phyloP scores from a whole-genome alignment of 2,797 vertebrate genomes.

The Sternarchorhynchus goeldii region DNA sequence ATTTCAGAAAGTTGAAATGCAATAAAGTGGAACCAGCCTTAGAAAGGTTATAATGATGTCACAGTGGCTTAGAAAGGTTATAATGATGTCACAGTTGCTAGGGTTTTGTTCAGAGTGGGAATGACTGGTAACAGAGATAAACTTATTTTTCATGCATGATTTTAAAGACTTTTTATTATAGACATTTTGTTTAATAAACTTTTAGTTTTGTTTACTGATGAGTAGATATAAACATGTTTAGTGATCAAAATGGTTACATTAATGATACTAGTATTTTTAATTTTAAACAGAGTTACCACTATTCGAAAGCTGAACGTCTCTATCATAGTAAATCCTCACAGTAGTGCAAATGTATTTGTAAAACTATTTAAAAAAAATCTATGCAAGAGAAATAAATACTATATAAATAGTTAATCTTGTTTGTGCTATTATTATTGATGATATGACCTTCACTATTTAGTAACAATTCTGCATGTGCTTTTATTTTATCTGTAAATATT shows the following conservation, averaged over 20 bases:
- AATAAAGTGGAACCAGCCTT: not conserved
- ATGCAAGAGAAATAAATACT: not conserved
- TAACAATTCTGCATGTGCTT: no score
- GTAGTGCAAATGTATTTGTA: not conserved
- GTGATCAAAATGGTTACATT: not conserved
- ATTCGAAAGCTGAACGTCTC: not conserved
- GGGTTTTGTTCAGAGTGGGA: not conserved
- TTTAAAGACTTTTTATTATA: not conserved
- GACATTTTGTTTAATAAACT: not conserved
- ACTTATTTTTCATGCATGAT: not conserved
- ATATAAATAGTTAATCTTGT: not conserved
- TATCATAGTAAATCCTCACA: not conserved
- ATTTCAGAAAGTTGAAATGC: not conserved
- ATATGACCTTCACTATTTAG: no score
- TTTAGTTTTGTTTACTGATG: not conserved
- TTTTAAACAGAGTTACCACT: no score
- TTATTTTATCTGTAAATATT: no score
- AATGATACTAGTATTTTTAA: not conserved
- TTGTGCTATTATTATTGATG: not conserved
- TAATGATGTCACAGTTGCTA: not conserved
- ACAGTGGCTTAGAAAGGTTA: not conserved
- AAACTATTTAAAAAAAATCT: not conserved
- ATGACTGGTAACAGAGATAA: not conserved
- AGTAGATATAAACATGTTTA: not conserved
- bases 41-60: not conserved